phyloP scores from a whole-genome alignment of 2,797 vertebrate genomes.

The Eutrigla gurnardus region DNA sequence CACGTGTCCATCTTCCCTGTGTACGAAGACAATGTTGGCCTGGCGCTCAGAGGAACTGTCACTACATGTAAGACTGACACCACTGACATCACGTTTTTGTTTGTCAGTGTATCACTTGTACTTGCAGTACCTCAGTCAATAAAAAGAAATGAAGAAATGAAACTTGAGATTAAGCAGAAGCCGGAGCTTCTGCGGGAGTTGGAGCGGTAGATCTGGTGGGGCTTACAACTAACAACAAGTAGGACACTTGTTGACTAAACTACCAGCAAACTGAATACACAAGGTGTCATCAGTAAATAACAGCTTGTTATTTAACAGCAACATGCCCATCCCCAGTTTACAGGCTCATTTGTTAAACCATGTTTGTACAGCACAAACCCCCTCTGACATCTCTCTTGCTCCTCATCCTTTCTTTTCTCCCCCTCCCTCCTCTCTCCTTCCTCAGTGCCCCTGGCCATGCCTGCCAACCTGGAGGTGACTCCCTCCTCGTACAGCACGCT shows the following conservation, averaged over 20 bases:
- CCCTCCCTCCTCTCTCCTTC: not conserved
- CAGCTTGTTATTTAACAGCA: not conserved
- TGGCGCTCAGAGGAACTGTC: conserved; percentile 87
- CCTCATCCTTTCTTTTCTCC: not conserved
- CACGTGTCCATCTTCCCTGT: conserved; percentile 90
- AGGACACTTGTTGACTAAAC: not conserved
- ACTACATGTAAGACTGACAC: conserved; percentile 87
- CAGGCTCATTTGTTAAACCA: not conserved
- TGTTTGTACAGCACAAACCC: not conserved
- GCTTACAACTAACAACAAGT: too few species aligned
- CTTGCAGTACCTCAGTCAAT: too few species aligned
- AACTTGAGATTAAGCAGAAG: too few species aligned
- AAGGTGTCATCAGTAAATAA: not conserved
- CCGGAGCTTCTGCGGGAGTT: too few species aligned
- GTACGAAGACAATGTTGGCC: conserved; percentile 80
- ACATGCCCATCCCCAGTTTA: not conserved
- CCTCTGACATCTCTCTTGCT: not conserved
- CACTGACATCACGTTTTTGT: not conserved
- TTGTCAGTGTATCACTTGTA: not conserved
- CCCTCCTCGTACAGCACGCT: conserved; percentile 87
- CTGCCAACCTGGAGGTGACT: conserved; percentile 83
- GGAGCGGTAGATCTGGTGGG: too few species aligned
- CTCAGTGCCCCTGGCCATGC: conserved; percentile 87
- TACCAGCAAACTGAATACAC: not conserved
- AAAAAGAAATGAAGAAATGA: too few species aligned